A percentile compares a stretch with the other conserved stretches of the same genome.
These are phyloP conservation scores for Siniperca chuatsi DNA, from an alignment of 2,113 vertebrate species.

Conservation along the genomic window DNA sequence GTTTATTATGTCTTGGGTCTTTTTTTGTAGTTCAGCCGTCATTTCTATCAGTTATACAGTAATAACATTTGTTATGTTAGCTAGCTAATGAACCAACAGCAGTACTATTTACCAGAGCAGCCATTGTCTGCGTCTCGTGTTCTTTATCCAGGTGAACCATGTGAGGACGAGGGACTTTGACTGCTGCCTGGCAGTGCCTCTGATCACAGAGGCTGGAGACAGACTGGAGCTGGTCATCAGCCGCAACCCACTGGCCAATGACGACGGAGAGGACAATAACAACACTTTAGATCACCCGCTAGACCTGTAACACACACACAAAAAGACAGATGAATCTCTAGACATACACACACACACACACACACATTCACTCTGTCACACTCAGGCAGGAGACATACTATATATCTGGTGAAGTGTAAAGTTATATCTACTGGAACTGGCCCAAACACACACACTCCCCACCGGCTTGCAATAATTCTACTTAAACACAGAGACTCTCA, in stretches of 20 bases:
- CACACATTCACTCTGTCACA: constrained; percentile 11
- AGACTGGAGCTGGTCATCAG: constrained; percentile 94
- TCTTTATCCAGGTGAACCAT: constrained; percentile 88
- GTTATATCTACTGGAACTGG: constrained; percentile 2
- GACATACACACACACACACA: constrained; percentile 11
- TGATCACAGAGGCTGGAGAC: constrained; percentile 94
- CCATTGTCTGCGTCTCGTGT: neutral
- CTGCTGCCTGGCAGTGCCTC: constrained; percentile 95
- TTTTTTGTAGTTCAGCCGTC: too few species aligned
- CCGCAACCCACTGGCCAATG: constrained; percentile 87
- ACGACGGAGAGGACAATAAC: constrained; percentile 75
- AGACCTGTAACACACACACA: constrained; percentile 61
- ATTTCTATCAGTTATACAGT: too few species aligned
- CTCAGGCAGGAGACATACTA: constrained; percentile 14
- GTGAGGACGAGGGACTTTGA: constrained; percentile 94
- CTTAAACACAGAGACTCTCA: constrained; percentile 21
- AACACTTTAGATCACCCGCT: constrained; percentile 71
- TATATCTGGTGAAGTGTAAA: constrained; percentile 23
- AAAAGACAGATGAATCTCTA: neutral
- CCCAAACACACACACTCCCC: neutral
- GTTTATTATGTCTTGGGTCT: too few species aligned
- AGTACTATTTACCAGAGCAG: neutral
- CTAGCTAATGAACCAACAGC: neutral
- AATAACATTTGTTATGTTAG: too few species aligned
- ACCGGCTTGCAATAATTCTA: constrained; percentile 51